Base-by-base conservation (phyloP, 2,113 vertebrate genomes). In the Indicator indicator region DNA sequence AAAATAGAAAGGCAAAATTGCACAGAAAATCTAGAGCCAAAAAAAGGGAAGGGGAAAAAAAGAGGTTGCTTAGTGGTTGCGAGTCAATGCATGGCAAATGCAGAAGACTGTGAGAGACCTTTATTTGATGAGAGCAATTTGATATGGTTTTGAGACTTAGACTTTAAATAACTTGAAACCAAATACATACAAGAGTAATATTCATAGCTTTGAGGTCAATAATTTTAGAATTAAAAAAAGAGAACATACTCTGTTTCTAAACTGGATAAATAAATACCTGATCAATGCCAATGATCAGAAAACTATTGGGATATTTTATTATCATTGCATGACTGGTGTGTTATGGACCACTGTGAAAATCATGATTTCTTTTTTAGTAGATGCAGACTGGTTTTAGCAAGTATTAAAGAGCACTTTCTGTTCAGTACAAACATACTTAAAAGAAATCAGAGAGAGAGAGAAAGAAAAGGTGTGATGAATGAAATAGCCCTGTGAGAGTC, bases 191-290 rank as follows among this genome's bases (percentile, higher is more conserved):
- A 63, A 75, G 91, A 90, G 33, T 59, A 48, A 74, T 94, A 93
- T 75, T 95, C 89, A 89, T 77, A 86, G 74, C 69, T 96, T 94
- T 97, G 89, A 90, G 69, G 30, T 64, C 94, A 95, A 80, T 78
- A 36, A 78, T 97, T 96, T 93, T 71, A 32, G 95, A 97, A 95
- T 95, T 93, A 92, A 93, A 65, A 70, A 86, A 67, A 65, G 60
- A 93, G 94, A 97, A 79, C 54, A 44, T 63, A 56, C 94, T 83
- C 92, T 94, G 69, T 86, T 89, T 54, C 87, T 96, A 93, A 93
- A 95, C 83, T 85, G 94, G 71, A 73, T 77, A 91, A 94, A 91
- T 76, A 95, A 85, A 72, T 83, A 89, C 5, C 16, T 65, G 68
- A 75, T 93, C 77, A 46, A 28, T 83, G 67, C 30, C 82, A 95